A percentile compares a stretch with the other conserved stretches of the same genome.
Evolutionary conservation across 2,797 vertebrate species (phyloP).

Genomic region (Adrianichthys oophorus): DNA sequence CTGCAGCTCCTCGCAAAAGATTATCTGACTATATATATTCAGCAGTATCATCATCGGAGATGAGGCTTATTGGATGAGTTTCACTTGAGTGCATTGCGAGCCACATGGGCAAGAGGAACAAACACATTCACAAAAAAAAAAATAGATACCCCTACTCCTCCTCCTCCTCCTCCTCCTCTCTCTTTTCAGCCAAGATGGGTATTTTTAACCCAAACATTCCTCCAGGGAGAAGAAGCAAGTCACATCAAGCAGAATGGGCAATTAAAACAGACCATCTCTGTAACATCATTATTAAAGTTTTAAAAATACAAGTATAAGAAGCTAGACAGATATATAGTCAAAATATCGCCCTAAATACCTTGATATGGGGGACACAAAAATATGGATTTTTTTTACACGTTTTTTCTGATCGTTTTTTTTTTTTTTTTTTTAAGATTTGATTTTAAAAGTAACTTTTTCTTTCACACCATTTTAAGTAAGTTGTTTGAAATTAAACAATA

Average conservation of each 20-base stretch:
- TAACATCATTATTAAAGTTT: neutral
- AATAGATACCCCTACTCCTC: no score
- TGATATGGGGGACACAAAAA: neutral
- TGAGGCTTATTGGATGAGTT: slow-evolving; percentile 65
- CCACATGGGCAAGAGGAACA: slow-evolving; percentile 4
- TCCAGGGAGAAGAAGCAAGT: slow-evolving; percentile 30
- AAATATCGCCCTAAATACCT: no score
- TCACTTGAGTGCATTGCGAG: slow-evolving; percentile 30
- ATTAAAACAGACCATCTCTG: slow-evolving; percentile 23
- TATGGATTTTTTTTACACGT: no score
- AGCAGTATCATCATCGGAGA: slow-evolving; percentile 65
- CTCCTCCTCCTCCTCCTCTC: neutral
- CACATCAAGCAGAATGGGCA: slow-evolving; percentile 47
- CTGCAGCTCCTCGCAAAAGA: slow-evolving; percentile 66
- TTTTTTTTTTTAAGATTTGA: no score
- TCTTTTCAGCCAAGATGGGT: slow-evolving; percentile 39
- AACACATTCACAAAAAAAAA: slow-evolving; percentile 13
- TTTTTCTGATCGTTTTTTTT: no score
- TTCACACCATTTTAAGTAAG: no score
- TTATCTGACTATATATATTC: slow-evolving; percentile 74
- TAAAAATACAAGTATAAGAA: slow-evolving; percentile 3
- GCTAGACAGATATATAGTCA: no score
- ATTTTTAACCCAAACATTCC: slow-evolving; percentile 49
- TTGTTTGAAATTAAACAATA: no score
- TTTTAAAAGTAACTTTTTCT: no score